A percentile compares a stretch with the other conserved stretches of the same genome.
Evolutionary conservation across 2,888 invertebrate species (phyloP).

Genomic region (Cylindroiulus punctatus): DNA sequence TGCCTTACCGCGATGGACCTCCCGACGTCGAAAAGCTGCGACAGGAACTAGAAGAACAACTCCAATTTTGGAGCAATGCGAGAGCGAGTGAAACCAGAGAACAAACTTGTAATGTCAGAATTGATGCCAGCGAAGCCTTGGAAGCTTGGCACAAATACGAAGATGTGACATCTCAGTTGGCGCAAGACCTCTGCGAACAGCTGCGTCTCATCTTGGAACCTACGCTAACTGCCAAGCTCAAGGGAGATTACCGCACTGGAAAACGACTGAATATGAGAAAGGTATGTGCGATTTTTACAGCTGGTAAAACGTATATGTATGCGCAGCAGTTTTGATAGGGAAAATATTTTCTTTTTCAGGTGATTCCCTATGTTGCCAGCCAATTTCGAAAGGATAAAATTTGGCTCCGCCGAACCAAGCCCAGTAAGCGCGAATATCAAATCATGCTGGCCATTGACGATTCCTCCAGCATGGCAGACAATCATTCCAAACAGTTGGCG

Average conservation of each 20-base stretch:
- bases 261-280: slow-evolving; percentile 98
- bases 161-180: slow-evolving; percentile 69
- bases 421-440: slow-evolving; percentile 94
- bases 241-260: slow-evolving; percentile 96
- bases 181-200: slow-evolving; percentile 91
- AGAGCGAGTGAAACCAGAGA: slow-evolving; percentile 63
- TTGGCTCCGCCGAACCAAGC: slow-evolving; percentile 95
- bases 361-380: slow-evolving; percentile 98
- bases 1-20: slow-evolving; percentile 59
- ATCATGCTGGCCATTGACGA: slow-evolving; percentile 97
- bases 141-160: slow-evolving; percentile 66
- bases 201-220: slow-evolving; percentile 94
- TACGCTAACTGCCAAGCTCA: slow-evolving; percentile 88
- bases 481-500: slow-evolving; percentile 77
- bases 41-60: slow-evolving; percentile 68
- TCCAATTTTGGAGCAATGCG: slow-evolving; percentile 67
- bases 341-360: slow-evolving; percentile 66
- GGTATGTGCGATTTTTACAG: slow-evolving; percentile 61
- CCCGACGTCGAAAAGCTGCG: slow-evolving; percentile 68
- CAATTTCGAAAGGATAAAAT: slow-evolving; percentile 99
- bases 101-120: neutral
- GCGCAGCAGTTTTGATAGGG: no score
- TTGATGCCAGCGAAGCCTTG: slow-evolving; percentile 54
- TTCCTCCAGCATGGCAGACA: slow-evolving; percentile 76
- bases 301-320: no score